A percentile compares a stretch with the other conserved stretches of the same genome.
Conservation (phyloP, 2,113 vertebrate species). For the Mirounga angustirostris region DNA sequence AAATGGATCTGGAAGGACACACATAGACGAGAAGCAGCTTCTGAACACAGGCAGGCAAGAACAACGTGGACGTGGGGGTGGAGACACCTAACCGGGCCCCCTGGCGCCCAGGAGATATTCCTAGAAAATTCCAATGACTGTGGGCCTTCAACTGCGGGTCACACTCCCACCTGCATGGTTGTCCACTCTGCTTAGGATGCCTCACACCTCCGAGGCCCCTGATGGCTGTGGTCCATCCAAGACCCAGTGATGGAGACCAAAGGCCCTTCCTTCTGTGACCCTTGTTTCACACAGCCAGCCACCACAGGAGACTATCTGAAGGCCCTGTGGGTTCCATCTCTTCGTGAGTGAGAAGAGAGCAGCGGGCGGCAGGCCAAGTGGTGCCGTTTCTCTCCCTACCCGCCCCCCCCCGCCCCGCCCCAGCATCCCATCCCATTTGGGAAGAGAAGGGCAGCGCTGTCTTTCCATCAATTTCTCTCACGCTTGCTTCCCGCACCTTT, state of each 20-base stretch:
- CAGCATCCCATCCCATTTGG: not conserved
- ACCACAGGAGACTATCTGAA: not conserved
- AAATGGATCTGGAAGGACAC: not conserved
- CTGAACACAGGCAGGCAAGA: not conserved
- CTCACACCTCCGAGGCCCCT: not conserved
- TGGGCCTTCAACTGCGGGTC: not conserved
- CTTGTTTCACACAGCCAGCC: not conserved
- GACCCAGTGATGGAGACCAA: not conserved
- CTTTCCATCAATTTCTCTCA: slow-evolving; percentile 70
- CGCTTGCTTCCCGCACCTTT: slow-evolving; percentile 74
- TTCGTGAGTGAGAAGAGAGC: not conserved
- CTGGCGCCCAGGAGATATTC: not conserved
- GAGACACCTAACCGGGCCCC: not conserved
- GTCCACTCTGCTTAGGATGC: not conserved
- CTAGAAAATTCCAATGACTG: not conserved
- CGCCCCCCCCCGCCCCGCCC: too few relatives aligned
- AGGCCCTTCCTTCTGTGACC: not conserved
- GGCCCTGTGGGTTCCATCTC: not conserved
- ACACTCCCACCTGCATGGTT: too few relatives aligned
- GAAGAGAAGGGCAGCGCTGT: not conserved
- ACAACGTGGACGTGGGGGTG: rapidly evolving
- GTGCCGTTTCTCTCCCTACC: not conserved
- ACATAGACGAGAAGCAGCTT: not conserved
- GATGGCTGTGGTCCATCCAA: not conserved
- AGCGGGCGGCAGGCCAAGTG: not conserved